Conservation (phyloP, 2,888 invertebrate genomes). For the Ochlodes sylvanus region DNA sequence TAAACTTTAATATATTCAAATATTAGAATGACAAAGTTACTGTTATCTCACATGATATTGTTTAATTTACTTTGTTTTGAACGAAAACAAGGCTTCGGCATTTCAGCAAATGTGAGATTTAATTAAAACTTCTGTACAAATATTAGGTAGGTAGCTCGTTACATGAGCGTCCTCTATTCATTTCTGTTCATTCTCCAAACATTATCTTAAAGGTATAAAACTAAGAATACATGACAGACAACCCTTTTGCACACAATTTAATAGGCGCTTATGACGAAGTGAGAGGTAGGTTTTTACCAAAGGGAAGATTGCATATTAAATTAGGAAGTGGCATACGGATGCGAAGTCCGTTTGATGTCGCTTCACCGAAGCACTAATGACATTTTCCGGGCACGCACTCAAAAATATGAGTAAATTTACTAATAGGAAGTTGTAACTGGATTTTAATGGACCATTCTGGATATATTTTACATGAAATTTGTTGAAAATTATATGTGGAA, state of each 20-base stretch:
- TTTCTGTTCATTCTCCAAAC: constrained; percentile 10
- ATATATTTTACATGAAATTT: neutral
- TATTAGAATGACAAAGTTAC: neutral
- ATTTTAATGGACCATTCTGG: neutral
- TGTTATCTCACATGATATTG: neutral
- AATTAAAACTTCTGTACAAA: constrained; percentile 10
- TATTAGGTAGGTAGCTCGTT: constrained; percentile 7
- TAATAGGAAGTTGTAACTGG: neutral
- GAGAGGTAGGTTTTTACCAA: constrained; percentile 73
- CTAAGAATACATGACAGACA: constrained; percentile 45
- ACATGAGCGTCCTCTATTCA: constrained; percentile 12
- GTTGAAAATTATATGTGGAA: neutral
- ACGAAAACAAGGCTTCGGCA: neutral
- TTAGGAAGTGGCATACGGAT: constrained; percentile 74
- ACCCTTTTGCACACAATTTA: constrained; percentile 71
- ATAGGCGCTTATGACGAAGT: constrained; percentile 66
- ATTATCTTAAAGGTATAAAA: constrained; percentile 44
- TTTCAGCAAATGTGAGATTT: constrained; percentile 4
- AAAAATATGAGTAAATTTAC: constrained; percentile 14
- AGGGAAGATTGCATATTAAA: constrained; percentile 77
- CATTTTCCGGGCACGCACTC: constrained; percentile 71
- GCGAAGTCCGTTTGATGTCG: constrained; percentile 80
- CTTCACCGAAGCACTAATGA: constrained; percentile 73
- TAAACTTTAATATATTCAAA: neutral
- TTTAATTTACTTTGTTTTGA: neutral